Conservation (phyloP, 1,140 invertebrate genomes). For the Saccostrea cuccullata region DNA sequence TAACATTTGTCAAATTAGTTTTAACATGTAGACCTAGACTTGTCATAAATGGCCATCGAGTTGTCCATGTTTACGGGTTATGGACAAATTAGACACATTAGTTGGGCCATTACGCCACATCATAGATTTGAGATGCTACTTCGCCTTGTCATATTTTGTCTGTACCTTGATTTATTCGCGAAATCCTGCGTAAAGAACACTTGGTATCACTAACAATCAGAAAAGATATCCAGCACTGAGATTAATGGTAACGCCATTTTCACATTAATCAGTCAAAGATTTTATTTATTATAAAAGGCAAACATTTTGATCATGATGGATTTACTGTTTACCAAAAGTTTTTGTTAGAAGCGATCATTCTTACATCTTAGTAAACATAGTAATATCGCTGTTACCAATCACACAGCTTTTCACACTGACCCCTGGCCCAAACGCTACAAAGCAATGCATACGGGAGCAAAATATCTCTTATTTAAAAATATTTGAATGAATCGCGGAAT, state of each 20-base stretch:
- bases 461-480: constrained; percentile 6
- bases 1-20: constrained; percentile 35
- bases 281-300: constrained; percentile 38
- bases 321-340: constrained; percentile 23
- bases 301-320: constrained; percentile 37
- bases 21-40: constrained; percentile 7
- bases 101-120: constrained; percentile 28
- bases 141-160: constrained; percentile 27
- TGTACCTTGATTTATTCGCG: constrained; percentile 15
- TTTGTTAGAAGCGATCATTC: constrained; percentile 1
- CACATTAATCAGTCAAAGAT: constrained; percentile 21
- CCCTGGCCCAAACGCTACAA: neutral
- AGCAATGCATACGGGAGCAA: constrained; percentile 8
- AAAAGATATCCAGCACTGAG: constrained; percentile 16
- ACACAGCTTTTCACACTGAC: neutral
- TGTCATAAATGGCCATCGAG: constrained; percentile 1
- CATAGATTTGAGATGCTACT: constrained; percentile 17
- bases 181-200: neutral
- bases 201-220: constrained; percentile 27
- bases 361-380: constrained; percentile 22
- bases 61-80: constrained; percentile 15
- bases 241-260: constrained; percentile 27
- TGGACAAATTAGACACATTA: constrained; percentile 33
- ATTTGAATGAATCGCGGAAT: constrained; percentile 1
- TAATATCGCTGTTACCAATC: neutral